A percentile compares a stretch with the other conserved stretches of the same genome.
Evolutionary conservation across 2,113 vertebrate genomes (phyloP).

Genomic region (Nannobrachium achirus): DNA sequence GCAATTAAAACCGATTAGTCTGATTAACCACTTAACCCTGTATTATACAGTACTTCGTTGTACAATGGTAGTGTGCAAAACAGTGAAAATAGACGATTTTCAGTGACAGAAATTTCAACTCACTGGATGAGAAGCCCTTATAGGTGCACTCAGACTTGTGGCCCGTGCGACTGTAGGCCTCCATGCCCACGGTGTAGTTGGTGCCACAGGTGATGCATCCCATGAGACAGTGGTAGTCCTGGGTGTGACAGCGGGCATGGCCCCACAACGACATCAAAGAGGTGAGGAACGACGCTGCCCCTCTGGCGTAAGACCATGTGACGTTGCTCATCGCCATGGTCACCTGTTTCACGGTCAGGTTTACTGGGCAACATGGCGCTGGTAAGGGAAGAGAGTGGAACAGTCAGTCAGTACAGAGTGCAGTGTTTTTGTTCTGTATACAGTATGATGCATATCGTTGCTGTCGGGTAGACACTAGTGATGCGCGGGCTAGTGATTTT

Average conservation of each 20-base stretch:
- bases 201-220: constrained; percentile 91
- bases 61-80: too few relatives aligned
- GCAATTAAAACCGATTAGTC: too few relatives aligned
- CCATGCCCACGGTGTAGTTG: constrained; percentile 87
- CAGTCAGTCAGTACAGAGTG: too few relatives aligned
- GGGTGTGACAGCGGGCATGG: constrained; percentile 87
- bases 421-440: too few relatives aligned
- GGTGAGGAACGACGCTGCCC: constrained; percentile 80
- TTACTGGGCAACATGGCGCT: constrained; percentile 90
- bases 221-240: constrained; percentile 86
- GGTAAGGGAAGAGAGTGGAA: not conserved
- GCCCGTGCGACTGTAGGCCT: constrained; percentile 84
- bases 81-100: too few relatives aligned
- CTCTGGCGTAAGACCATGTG: constrained; percentile 85
- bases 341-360: constrained; percentile 81
- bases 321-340: constrained; percentile 88
- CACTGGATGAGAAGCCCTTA: constrained; percentile 88
- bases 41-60: too few relatives aligned
- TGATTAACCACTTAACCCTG: too few relatives aligned
- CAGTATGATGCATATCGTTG: too few relatives aligned
- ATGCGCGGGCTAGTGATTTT: too few relatives aligned
- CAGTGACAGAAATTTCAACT: constrained; percentile 39
- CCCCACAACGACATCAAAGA: constrained; percentile 82
- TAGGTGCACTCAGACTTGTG: constrained; percentile 79
- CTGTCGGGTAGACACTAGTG: too few relatives aligned